Evolutionary conservation across 2,797 vertebrate genomes (phyloP).

Genomic region (Lepus oiostolus): DNA sequence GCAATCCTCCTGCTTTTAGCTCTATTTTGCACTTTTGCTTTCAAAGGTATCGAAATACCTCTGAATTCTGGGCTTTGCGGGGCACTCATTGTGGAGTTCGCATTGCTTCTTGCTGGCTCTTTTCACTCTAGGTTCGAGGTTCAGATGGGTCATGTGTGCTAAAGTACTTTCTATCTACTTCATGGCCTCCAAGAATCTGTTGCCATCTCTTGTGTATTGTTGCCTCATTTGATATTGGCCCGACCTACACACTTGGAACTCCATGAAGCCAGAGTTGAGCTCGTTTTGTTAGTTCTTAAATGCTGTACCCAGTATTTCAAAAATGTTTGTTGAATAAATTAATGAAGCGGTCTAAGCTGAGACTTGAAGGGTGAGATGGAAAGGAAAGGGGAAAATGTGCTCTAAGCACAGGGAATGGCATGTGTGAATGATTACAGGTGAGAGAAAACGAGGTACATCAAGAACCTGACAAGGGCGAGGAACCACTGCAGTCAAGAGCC

Average conservation of each 20-base stretch:
- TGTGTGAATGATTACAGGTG: background rate
- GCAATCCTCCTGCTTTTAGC: background rate
- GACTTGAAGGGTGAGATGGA: background rate
- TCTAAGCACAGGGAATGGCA: background rate
- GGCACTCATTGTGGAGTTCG: background rate
- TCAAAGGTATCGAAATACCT: background rate
- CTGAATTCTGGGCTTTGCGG: background rate
- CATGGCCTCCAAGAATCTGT: background rate
- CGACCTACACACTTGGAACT: background rate
- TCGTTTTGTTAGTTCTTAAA: slow-evolving; percentile 10
- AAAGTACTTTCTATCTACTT: background rate
- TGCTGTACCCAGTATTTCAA: background rate
- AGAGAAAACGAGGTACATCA: background rate
- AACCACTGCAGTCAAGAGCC: background rate
- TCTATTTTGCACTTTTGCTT: background rate
- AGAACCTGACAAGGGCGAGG: background rate
- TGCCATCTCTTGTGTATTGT: background rate
- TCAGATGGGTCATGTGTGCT: background rate
- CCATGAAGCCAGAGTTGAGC: background rate
- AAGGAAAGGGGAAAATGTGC: background rate
- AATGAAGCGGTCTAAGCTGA: background rate
- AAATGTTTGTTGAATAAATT: background rate
- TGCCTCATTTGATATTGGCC: background rate
- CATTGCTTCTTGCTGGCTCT: background rate
- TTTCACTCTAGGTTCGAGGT: background rate